Base-by-base conservation (phyloP, 2,888 invertebrate genomes). In the Perdita meconis region DNA sequence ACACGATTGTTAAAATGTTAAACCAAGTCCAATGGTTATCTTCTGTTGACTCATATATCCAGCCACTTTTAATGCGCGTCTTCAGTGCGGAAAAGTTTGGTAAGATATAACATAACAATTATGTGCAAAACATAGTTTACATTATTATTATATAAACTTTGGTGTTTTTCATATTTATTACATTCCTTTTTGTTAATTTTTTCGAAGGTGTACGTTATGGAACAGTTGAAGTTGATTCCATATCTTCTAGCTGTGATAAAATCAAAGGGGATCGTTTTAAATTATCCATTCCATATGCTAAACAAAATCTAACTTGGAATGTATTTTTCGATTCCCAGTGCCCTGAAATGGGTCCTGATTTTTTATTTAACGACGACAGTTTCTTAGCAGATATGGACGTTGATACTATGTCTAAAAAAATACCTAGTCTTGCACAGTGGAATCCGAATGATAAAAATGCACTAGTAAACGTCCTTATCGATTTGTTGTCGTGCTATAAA, bases 331-430 rank as follows among this genome's bases (percentile, higher is more conserved):
- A 96, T 89, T 92, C 93, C 0, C 91, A 93, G 16, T 92, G 93
- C 57, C 95, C 95, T 5, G 94, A 95, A 91, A 94, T 95, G 87
- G 95, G 96, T 4, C 96, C 96, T 0, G 96, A 96, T 90, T 96
- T 96, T 88, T 93, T 95, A 86, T 96, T 96, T 91, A 94, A 95
- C 82, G 95, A 96, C 90, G 94, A 95, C 47, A 93, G 92, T 59
- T 96, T 96, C 90, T 91, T 95, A 30, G 93, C 93, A 65, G 94
- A 94, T 89, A 93, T 95, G 53, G 94, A 95, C 87, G 92, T 94
- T 66, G 92, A 94, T 64, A 92, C 92, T 66, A 91, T 95, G 38
- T 93, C 93, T 66, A 90, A 92, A 61, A 90, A 93, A 86, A 88
- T 95, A 40, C 95, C 95, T 16, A 94, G 94, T 88, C 93, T 96